Base-by-base conservation (phyloP, 2,888 invertebrate genomes). In the Agrenia bidenticulata region DNA sequence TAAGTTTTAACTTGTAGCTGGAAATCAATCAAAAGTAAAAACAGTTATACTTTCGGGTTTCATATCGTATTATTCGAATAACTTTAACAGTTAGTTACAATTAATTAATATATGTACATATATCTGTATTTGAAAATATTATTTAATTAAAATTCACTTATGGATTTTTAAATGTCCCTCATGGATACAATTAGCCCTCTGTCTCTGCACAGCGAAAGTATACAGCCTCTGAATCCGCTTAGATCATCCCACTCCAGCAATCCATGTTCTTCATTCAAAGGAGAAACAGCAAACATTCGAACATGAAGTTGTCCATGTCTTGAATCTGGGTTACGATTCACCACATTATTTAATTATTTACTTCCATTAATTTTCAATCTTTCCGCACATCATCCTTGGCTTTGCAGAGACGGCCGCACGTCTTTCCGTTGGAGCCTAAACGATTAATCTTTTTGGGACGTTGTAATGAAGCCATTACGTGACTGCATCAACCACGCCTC, bases 301-400 rank as follows among this genome's bases (percentile, higher is more conserved):
- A 99, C 95, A 76, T 89, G 88, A 0, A 97, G 84, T 55, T 90
- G 83, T 49, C 93, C 83, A 63, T 88, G 86, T 37, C 94, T 84
- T 0, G 94, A 89, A 78, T 94, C 94, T 0, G 92, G 86, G 77
- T 94, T 92, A 74, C 90, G 89, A 80, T 99, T 99, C 15, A 99
- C 91, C 60, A 99, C 88, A 41, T 87, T 88, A 79, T n/a, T n/a
- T n/a, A n/a, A n/a, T n/a, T n/a, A n/a, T 93, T 94, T 79, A 99
- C 96, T 80, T 99, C 98, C 95, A 98, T 97, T 96, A 83, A 69
- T 21, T 98, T 87, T 69, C 90, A 92, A 81, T 99, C 99, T 80
- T 93, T 94, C 15, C 99, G 86, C 59, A 99, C 82, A 80, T 99
- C 99, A 81, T 99, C 99, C 80, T 91, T 92, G 0, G 94, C 92